Evolutionary conservation across 1,140 invertebrate species (phyloP), one percentile per base, ranked within the genome.

Genomic region (Drosophila sturtevanti): DNA sequence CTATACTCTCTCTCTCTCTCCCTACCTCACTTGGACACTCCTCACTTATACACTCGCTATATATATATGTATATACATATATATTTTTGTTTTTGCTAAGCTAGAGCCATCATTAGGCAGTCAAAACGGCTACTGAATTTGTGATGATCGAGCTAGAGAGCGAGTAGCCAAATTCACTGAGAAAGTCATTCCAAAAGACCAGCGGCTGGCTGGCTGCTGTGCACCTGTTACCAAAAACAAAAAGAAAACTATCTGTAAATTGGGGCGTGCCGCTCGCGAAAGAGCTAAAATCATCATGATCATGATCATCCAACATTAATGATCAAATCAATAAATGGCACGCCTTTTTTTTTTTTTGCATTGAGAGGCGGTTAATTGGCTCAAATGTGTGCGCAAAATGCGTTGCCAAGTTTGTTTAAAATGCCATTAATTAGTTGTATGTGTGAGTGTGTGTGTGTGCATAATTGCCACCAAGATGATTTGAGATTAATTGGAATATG

Each of bases 351-450:
- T n/a, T n/a, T n/a, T n/a, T 16, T 31, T 78, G 55, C 35, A 54
- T 65, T 48, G 51, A 56, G 18, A 31, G 21, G 31, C 61, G 35
- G 51, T 66, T 87, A 87, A 87, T 86, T 86, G 81, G 64, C 65
- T 68, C 70, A 86, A 86, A 86, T 85, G 82, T 85, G 82, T 87
- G 82, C 76, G 82, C 78, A 78, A 85, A 81, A 78, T 74, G 81
- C 81, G 81, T 86, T 86, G 81, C 82, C 75, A 81, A 81, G 81
- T 86, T 86, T 86, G 81, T 86, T 86, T 86, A 81, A 86, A 81
- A 79, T 60, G 68, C 74, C 78, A 86, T 86, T 86, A 86, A 86
- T 86, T 86, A 86, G 78, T 65, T 63, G 18, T 48, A 16, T 44
- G 41, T 48, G 38, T 4, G 22, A 21, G 41, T 44, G 41, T 48